Evolutionary conservation across 2,797 vertebrate genomes (phyloP), one percentile per base, ranked within the genome.

Genomic region (Sebastes trivittatus): DNA sequence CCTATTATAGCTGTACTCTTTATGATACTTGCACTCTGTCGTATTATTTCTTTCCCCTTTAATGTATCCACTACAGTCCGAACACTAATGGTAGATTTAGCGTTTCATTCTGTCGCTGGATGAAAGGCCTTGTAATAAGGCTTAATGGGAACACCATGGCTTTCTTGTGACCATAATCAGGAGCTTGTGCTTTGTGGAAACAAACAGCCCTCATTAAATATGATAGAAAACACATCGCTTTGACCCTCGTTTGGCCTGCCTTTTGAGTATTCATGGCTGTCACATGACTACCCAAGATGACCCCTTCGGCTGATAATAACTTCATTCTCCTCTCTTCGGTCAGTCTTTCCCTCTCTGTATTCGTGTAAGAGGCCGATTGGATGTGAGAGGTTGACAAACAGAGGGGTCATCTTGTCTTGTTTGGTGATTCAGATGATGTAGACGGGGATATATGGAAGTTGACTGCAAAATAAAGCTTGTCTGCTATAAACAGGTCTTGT

Each of bases 141-240:
- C 85, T 86, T 94, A 93, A 94, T 94, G 81, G 84, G 87, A 94
- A 90, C 89, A 90, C 93, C 89, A 90, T 90, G 91, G 89, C 88
- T 87, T 93, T 94, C 92, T 95, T 94, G 92, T 95, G 95, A 94
- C 93, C 92, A 89, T 95, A 95, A 93, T 93, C 85, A 91, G 79
- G 84, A 95, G 90, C 89, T 84, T 92, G 89, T 93, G 93, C 91
- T 94, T 91, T 77, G 75, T 62, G 62, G 85, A 92, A 90, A 90
- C 84, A 94, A 92, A 94, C 83, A 89, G 72, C 46, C 74, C 75
- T 88, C 79, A 92, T 91, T 92, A 93, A 89, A 87, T 63, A 85
- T 90, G 89, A 90, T 85, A 83, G 87, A 89, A 89, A 88, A 92
- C 83, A 85, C 87, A 80, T 86, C 72, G 34, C 65, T 85, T 81